Percentiles rank a stretch among this genome's conserved stretches.
Evolutionary conservation across 2,888 invertebrate genomes (phyloP).

Genomic region (Drosophila demipolita): DNA sequence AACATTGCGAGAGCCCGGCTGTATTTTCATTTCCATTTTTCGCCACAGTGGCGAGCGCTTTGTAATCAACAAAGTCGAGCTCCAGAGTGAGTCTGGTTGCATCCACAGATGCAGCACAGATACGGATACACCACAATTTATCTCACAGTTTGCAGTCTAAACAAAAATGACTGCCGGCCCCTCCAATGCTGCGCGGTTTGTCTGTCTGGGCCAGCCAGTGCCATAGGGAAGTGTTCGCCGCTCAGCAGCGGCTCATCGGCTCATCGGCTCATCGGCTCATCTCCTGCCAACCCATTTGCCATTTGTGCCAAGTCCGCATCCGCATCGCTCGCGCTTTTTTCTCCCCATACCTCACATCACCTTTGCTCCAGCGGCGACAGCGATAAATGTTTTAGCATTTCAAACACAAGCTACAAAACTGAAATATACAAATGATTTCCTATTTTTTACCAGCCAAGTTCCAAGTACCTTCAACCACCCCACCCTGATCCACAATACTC

Average conservation of each 20-base stretch:
- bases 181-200: slow-evolving; percentile 1
- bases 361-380: slow-evolving; percentile 65
- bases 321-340: slow-evolving; percentile 52
- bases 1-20: slow-evolving; percentile 36
- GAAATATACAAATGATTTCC: slow-evolving; percentile 82
- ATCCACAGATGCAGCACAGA: slow-evolving; percentile 64
- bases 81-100: slow-evolving; percentile 28
- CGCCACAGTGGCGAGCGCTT: slow-evolving; percentile 65
- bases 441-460: slow-evolving; percentile 69
- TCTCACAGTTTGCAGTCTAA: slow-evolving; percentile 81
- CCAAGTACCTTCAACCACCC: slow-evolving; percentile 31
- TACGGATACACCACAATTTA: slow-evolving; percentile 77
- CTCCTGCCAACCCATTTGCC: slow-evolving; percentile 76
- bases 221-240: slow-evolving; percentile 43
- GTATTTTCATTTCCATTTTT: slow-evolving; percentile 81
- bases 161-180: slow-evolving; percentile 74
- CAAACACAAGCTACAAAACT: slow-evolving; percentile 80
- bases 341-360: slow-evolving; percentile 24
- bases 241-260: slow-evolving; percentile 73
- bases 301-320: slow-evolving; percentile 72
- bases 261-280: slow-evolving; percentile 80
- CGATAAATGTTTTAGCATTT: slow-evolving; percentile 79
- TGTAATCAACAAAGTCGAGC: slow-evolving; percentile 68
- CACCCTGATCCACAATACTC: slow-evolving; percentile 23
- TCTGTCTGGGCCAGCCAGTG: slow-evolving; percentile 38